Base-by-base conservation (phyloP, 2,888 invertebrate species). In the Meteorus cinctellus region DNA sequence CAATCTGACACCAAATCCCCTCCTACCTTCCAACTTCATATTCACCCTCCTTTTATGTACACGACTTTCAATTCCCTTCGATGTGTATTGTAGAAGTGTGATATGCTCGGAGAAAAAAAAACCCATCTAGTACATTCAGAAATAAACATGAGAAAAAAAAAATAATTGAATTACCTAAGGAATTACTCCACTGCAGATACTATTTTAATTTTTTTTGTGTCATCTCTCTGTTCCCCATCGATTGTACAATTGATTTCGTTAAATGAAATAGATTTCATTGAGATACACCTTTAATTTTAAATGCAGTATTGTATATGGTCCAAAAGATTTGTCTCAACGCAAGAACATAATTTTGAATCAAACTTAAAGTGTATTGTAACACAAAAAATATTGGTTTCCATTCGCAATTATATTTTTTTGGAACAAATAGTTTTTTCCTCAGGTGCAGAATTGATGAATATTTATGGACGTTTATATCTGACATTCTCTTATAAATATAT, bases 1-100 rank as follows among this genome's bases (percentile, higher is more conserved):
- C 88, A 87, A 88, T 88, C 86, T 85, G 85, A 85, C 85, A 81
- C 82, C 79, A 78, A 77, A 79, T 74, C 77, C 80, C 78, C 29
- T 68, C 65, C 34, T 76, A 67, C 68, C 59, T 62, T 27, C 59
- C 48, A 70, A 45, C 65, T 59, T 73, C 60, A 36, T 51, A 59
- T 75, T 55, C 70, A 59, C 45, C 70, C n/a, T 41, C 31, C 74
- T 76, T 60, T n/a, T 36, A 41, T 48, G 63, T 72, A 63, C 72
- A 31, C 62, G 72, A 63, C 63, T 72, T 72, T 72, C 72, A 72
- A 63, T 72, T 31, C 48, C 63, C 55, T 55, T 55, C 55, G 55
- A 55, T 55, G 34, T 34, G n/a, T 36, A 19, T 41, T 31, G 19
- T 65, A 4, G 41, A 65, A 41, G 19, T 36, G 34, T 41, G 65